These are phyloP conservation scores for Cygnus olor DNA, from an alignment of 2,797 vertebrate genomes.

Conservation along the genomic window DNA sequence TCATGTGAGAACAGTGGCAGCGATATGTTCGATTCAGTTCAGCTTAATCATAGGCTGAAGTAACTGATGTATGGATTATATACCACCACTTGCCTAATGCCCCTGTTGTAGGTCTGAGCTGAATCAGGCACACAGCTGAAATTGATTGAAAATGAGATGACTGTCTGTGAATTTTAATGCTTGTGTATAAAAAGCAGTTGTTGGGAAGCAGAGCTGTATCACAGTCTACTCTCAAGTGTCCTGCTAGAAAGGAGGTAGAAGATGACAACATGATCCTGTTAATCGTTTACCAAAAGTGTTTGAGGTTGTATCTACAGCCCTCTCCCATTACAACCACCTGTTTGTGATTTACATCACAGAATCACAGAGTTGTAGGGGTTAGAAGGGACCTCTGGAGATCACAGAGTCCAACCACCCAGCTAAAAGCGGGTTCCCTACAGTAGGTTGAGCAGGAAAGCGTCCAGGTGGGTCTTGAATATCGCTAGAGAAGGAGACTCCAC, in stretches of 20 bases:
- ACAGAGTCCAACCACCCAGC: too few relatives aligned
- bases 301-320: background rate
- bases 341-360: background rate
- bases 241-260: background rate
- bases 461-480: too few relatives aligned
- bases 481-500: too few relatives aligned
- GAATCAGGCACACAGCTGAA: background rate
- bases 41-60: background rate
- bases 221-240: background rate
- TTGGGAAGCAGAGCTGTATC: background rate
- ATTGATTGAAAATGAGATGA: background rate
- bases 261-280: background rate
- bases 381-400: too few relatives aligned
- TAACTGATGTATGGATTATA: background rate
- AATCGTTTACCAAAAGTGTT: background rate
- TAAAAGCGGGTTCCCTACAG: too few relatives aligned
- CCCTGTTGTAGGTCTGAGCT: background rate
- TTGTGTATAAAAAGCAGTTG: background rate
- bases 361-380: too few relatives aligned
- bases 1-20: background rate
- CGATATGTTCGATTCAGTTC: background rate
- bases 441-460: too few relatives aligned
- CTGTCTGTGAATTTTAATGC: background rate
- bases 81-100: background rate
- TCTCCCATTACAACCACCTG: background rate